These are phyloP conservation scores for Osmoderma eremita DNA, from an alignment of 2,888 invertebrate genomes.

Conservation along the genomic window DNA sequence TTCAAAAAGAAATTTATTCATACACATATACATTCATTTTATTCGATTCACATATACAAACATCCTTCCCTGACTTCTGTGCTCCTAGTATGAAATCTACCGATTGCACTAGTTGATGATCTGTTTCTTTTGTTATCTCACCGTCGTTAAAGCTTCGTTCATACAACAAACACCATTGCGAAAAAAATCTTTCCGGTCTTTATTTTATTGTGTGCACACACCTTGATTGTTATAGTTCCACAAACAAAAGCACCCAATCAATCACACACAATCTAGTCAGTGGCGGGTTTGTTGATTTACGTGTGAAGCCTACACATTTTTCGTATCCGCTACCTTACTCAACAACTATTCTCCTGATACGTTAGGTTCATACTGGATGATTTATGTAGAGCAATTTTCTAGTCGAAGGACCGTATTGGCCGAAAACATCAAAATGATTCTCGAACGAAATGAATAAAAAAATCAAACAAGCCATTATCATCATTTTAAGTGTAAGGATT, in stretches of 20 bases:
- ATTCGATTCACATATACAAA: background rate
- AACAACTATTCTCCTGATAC: slow-evolving; percentile 52
- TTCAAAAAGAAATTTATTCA: background rate
- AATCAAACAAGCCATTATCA: background rate
- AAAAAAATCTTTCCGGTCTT: too few species aligned
- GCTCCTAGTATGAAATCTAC: slow-evolving; percentile 53
- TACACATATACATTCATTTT: background rate
- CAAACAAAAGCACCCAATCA: too few species aligned
- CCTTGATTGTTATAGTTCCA: too few species aligned
- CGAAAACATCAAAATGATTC: slow-evolving; percentile 2
- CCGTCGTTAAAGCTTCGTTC: too few species aligned
- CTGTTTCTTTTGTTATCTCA: slow-evolving; percentile 49
- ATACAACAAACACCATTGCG: too few species aligned
- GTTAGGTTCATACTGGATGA: slow-evolving; percentile 59
- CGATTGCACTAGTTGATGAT: slow-evolving; percentile 62
- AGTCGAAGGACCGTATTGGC: background rate
- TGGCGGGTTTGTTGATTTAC: background rate
- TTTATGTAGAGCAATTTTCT: slow-evolving; percentile 58
- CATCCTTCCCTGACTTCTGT: slow-evolving; percentile 46
- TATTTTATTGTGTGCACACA: too few species aligned
- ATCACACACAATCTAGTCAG: too few species aligned
- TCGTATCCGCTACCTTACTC: background rate
- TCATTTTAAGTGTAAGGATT: background rate
- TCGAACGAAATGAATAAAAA: background rate
- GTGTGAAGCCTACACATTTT: background rate